Percentiles rank a stretch among this genome's conserved stretches.
These are phyloP conservation scores for Pristionchus exspectatus DNA, from an alignment of 2,888 invertebrate genomes.

Conservation along the genomic window DNA sequence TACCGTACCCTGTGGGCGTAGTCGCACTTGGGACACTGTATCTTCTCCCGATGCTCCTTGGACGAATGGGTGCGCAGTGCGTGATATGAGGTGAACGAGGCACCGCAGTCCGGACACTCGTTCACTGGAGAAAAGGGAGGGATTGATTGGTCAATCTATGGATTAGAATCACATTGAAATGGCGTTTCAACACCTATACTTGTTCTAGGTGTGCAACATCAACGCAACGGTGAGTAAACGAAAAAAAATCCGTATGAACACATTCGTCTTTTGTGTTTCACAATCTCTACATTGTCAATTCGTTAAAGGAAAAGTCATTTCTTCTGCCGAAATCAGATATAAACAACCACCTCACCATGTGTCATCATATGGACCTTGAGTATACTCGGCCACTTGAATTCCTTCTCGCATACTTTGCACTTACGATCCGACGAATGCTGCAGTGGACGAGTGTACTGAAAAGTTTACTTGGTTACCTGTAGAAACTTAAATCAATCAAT, in stretches of 20 bases:
- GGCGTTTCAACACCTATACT: no score
- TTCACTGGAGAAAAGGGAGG: not conserved
- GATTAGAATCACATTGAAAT: not conserved
- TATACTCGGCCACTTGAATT: conserved; percentile 4
- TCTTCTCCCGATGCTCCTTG: conserved; percentile 1
- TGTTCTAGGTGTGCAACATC: no score
- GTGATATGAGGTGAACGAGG: not conserved
- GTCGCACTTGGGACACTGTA: conserved; percentile 32
- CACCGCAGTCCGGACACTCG: conserved; percentile 28
- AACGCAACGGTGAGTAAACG: no score
- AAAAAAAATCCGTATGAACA: no score
- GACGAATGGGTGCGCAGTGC: conserved; percentile 5
- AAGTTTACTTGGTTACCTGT: not conserved
- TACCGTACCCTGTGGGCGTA: conserved; percentile 46
- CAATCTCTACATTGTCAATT: not conserved
- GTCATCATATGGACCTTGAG: conserved; percentile 26
- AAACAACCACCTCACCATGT: not conserved
- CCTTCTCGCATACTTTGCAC: conserved; percentile 11
- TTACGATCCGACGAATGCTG: not conserved
- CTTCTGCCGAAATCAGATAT: not conserved
- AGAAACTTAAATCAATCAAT: no score
- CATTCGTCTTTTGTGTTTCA: no score
- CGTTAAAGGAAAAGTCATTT: no score
- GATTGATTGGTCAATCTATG: not conserved
- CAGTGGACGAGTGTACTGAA: not conserved